Evolutionary conservation across 2,113 vertebrate species (phyloP).

Genomic region (human (Homo sapiens)): DNA sequence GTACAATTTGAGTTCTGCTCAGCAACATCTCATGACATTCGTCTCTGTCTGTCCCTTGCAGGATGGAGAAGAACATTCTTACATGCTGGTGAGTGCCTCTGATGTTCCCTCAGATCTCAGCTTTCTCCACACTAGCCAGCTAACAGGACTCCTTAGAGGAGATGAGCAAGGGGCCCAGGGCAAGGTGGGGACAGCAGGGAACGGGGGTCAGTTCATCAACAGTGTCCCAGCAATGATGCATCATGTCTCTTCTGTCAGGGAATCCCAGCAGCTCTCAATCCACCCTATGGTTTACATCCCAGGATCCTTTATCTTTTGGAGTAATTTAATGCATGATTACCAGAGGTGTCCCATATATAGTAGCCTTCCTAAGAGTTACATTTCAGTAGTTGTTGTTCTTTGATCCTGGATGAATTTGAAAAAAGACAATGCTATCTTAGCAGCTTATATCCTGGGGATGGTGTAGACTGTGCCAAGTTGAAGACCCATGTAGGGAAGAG

Average conservation of each 20-base stretch:
- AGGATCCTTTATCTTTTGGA: neutral
- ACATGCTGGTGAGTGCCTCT: slow-evolving; percentile 53
- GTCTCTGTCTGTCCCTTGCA: slow-evolving; percentile 51
- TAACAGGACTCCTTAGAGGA: neutral
- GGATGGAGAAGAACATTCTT: slow-evolving; percentile 68
- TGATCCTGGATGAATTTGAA: neutral
- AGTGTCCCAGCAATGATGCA: neutral
- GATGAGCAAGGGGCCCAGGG: neutral
- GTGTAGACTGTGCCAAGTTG: no score
- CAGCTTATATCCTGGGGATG: neutral
- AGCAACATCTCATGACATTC: neutral
- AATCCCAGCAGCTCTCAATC: neutral
- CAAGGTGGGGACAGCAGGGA: no score
- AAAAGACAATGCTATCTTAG: neutral
- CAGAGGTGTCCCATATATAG: neutral
- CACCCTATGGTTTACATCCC: neutral
- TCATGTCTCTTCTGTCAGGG: neutral
- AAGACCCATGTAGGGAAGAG: neutral
- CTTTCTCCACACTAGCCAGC: neutral
- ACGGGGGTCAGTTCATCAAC: rapidly evolving
- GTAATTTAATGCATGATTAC: neutral
- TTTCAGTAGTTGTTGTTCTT: neutral
- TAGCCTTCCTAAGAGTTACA: neutral
- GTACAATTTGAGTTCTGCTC: neutral
- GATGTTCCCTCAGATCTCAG: neutral